Conservation (phyloP, 2,797 vertebrate genomes). For the Lacerta agilis region DNA sequence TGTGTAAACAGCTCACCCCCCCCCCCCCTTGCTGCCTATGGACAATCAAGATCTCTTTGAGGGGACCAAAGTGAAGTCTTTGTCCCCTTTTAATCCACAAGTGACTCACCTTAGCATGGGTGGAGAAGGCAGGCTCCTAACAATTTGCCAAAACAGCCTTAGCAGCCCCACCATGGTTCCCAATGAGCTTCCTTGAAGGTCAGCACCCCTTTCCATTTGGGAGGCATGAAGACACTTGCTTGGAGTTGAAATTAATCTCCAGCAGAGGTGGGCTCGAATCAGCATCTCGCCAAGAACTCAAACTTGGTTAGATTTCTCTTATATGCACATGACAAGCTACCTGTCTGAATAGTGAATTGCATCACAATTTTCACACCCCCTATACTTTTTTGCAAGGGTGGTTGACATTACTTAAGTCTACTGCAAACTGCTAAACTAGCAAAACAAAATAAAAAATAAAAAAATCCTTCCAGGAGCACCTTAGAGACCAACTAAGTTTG, state of each 20-base stretch:
- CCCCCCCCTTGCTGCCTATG: background rate
- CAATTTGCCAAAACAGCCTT: background rate
- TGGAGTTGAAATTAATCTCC: background rate
- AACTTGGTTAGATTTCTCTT: background rate
- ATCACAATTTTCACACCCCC: background rate
- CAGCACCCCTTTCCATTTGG: background rate
- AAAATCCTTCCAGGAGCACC: too few species aligned
- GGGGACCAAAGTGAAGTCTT: background rate
- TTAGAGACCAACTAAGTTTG: too few species aligned
- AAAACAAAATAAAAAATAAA: too few species aligned
- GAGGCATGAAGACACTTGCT: background rate
- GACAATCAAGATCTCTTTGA: background rate
- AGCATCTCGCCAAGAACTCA: background rate
- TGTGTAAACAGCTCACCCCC: background rate
- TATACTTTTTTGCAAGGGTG: background rate
- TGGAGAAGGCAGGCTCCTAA: background rate
- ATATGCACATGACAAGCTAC: background rate
- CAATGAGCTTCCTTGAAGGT: background rate
- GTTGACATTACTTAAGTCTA: background rate
- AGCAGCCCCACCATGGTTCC: too few species aligned
- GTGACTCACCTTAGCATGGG: background rate
- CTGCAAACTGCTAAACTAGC: background rate
- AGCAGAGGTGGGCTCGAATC: background rate
- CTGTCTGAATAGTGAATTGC: background rate
- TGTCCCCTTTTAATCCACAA: too few species aligned